These are phyloP conservation scores for Okamejei kenojei DNA, from an alignment of 2,797 vertebrate species.

Conservation along the genomic window DNA sequence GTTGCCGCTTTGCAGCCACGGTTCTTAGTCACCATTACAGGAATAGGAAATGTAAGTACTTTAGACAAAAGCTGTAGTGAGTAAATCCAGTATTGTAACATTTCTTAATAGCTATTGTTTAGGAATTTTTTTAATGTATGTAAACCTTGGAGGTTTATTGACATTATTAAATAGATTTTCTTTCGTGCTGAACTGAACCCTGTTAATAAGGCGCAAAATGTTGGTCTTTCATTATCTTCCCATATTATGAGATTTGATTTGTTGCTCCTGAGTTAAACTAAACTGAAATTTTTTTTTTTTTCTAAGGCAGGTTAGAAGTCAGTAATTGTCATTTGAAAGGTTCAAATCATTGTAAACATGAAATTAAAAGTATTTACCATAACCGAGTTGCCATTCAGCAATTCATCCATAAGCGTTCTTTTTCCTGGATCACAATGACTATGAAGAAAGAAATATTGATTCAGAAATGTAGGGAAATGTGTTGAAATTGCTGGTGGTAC, in stretches of 20 bases:
- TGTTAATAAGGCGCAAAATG: background rate
- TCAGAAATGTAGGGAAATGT: background rate
- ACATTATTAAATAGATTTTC: background rate
- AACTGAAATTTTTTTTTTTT: background rate
- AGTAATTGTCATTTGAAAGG: no score
- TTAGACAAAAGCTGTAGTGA: slow-evolving; percentile 27
- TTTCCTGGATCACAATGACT: background rate
- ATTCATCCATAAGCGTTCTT: background rate
- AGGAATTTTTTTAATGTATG: background rate
- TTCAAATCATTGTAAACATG: no score
- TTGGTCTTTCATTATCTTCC: background rate
- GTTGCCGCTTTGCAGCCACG: slow-evolving; percentile 24
- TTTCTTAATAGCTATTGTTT: background rate
- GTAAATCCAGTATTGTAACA: slow-evolving; percentile 11
- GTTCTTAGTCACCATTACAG: slow-evolving; percentile 33
- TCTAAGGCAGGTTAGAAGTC: no score
- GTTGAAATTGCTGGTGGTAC: background rate
- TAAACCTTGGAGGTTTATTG: background rate
- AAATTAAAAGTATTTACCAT: background rate
- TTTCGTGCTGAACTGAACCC: background rate
- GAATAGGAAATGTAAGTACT: slow-evolving; percentile 37
- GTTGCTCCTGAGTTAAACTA: background rate
- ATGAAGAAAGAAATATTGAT: background rate
- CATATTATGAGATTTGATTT: background rate
- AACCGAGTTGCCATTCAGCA: background rate